Percentiles rank a stretch among this genome's conserved stretches.
Evolutionary conservation across 2,113 vertebrate genomes (phyloP).

Genomic region (Bombycilla garrulus): DNA sequence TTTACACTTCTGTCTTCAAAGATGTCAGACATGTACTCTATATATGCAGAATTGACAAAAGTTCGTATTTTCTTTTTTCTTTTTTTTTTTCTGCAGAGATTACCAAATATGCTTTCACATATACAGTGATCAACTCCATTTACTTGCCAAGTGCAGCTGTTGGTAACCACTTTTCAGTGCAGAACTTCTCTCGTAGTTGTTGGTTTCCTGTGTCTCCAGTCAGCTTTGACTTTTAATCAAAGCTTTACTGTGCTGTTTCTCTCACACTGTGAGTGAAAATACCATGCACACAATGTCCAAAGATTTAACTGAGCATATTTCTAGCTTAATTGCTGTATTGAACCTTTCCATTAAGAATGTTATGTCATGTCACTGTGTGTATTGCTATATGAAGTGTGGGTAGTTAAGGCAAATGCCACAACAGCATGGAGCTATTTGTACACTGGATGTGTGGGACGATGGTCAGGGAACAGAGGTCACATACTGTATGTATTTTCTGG

Average conservation of each 20-base stretch:
- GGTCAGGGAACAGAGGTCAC: neutral
- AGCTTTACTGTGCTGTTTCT: neutral
- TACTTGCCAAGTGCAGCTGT: neutral
- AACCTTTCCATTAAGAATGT: neutral
- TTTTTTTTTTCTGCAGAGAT: neutral
- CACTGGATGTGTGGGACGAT: neutral
- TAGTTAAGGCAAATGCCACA: neutral
- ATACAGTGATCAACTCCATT: neutral
- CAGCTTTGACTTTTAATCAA: neutral
- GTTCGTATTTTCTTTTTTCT: neutral
- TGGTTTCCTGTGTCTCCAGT: neutral
- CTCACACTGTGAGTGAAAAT: neutral
- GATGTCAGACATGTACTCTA: neutral
- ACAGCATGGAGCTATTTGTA: neutral
- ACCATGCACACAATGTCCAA: neutral
- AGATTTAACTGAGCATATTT: neutral
- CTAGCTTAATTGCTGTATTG: neutral
- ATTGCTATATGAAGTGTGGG: neutral
- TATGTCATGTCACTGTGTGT: neutral
- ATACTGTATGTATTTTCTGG: neutral
- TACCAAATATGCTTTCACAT: neutral
- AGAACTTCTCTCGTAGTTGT: neutral
- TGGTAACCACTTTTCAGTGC: neutral
- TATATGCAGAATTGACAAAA: neutral
- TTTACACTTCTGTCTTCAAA: neutral